A percentile compares a stretch with the other conserved stretches of the same genome.
Evolutionary conservation across 1,140 invertebrate species (phyloP).

Genomic region (Pseudoatta argentina): DNA sequence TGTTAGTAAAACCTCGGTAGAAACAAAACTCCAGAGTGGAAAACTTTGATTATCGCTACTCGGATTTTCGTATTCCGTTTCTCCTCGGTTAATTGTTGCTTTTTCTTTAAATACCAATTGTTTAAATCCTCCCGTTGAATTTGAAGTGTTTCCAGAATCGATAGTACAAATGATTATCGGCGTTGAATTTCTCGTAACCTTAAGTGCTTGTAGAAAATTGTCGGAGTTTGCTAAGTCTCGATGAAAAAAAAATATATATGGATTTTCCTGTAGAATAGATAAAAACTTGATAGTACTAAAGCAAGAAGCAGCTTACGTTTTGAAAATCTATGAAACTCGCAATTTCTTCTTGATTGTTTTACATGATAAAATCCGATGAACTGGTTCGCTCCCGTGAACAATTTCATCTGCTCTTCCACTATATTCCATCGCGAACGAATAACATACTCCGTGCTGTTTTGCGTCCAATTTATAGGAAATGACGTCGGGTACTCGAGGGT

Average conservation of each 20-base stretch:
- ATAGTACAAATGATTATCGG: background rate
- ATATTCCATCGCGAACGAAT: slow-evolving; percentile 65
- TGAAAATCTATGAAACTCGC: slow-evolving; percentile 1
- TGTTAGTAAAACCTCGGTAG: slow-evolving; percentile 53
- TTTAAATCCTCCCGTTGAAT: slow-evolving; percentile 7
- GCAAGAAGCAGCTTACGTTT: background rate
- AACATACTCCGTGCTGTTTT: slow-evolving; percentile 79
- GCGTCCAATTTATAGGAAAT: slow-evolving; percentile 79
- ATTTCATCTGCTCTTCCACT: slow-evolving; percentile 41
- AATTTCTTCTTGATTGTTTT: background rate
- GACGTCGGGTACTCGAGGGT: slow-evolving; percentile 68
- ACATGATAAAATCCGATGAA: slow-evolving; percentile 10
- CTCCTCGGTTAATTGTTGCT: slow-evolving; percentile 33
- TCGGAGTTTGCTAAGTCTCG: background rate
- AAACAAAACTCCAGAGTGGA: slow-evolving; percentile 59
- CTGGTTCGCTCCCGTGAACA: background rate
- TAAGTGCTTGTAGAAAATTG: slow-evolving; percentile 3
- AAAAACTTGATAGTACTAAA: background rate
- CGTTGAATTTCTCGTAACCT: background rate
- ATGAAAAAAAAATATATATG: slow-evolving; percentile 1
- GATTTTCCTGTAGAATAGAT: background rate
- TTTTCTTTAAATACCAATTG: slow-evolving; percentile 61
- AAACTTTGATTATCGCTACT: slow-evolving; percentile 64
- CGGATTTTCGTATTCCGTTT: slow-evolving; percentile 55
- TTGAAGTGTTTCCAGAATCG: slow-evolving; percentile 14